These are phyloP conservation scores for Phenganax stokvisi DNA, from an alignment of 92 coral and sea anemone genomes.

Conservation along the genomic window DNA sequence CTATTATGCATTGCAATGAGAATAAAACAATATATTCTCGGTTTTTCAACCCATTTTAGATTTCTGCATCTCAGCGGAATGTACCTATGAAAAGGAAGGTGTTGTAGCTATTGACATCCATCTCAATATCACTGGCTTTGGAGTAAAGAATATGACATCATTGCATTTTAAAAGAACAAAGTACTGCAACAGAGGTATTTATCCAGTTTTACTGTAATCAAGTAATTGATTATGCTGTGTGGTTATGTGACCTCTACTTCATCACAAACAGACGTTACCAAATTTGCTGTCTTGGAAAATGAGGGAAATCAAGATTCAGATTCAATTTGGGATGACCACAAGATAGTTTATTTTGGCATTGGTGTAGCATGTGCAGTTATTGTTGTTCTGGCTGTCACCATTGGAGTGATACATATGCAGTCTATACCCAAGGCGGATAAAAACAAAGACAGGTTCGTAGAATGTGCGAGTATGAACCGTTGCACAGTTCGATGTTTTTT, in stretches of 20 bases:
- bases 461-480: neutral
- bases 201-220: neutral
- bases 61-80: constrained; percentile 68
- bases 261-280: constrained; percentile 2
- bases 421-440: constrained; percentile 75
- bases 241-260: neutral
- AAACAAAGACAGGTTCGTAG: constrained; percentile 57
- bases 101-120: constrained; percentile 59
- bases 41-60: constrained; percentile 43
- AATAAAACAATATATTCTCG: neutral
- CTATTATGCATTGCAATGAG: neutral
- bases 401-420: constrained; percentile 87
- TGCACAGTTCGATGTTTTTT: neutral
- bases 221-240: neutral
- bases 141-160: constrained; percentile 21
- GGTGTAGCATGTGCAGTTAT: constrained; percentile 89
- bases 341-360: constrained; percentile 80
- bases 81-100: constrained; percentile 61
- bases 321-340: constrained; percentile 63
- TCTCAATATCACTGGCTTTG: constrained; percentile 57
- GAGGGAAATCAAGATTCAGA: constrained; percentile 37
- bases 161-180: constrained; percentile 67
- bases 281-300: neutral
- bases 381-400: constrained; percentile 76
- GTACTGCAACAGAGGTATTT: constrained; percentile 66